Conservation (phyloP, 2,113 vertebrate species). For the Tylochromis polylepis region DNA sequence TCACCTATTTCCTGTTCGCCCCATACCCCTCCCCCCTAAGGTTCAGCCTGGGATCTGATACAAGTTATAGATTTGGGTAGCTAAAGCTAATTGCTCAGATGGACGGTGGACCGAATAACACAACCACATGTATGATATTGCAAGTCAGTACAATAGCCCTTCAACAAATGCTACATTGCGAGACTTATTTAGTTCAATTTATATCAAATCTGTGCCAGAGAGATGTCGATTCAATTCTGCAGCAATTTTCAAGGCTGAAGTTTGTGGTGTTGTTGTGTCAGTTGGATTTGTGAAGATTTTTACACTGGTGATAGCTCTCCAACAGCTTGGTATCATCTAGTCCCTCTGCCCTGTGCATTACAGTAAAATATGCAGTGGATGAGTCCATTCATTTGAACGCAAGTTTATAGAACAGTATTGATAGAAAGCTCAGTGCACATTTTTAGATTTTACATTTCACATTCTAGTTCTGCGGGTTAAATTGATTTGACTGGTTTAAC, state of each 20-base stretch:
- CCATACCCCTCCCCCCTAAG: background rate
- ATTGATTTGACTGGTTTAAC: background rate
- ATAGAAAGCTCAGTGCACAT: background rate
- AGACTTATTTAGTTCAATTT: slow-evolving; percentile 11
- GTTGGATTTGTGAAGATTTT: background rate
- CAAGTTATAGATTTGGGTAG: background rate
- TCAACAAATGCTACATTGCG: background rate
- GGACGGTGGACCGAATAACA: background rate
- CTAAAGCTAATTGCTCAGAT: background rate
- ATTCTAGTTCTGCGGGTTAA: background rate
- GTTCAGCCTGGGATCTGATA: background rate
- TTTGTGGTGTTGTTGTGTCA: background rate
- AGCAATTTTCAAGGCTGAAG: background rate
- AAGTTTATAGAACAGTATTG: background rate
- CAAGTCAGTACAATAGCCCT: background rate
- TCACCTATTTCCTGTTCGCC: background rate
- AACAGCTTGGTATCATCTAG: background rate
- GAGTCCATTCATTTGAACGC: background rate
- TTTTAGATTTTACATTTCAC: background rate
- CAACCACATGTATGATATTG: background rate
- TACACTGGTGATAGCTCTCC: background rate
- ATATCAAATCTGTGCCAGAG: background rate
- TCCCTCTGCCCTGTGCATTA: background rate
- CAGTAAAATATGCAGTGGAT: background rate
- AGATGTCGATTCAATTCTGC: background rate